These are phyloP conservation scores for Ostrea denselamellosa DNA, from an alignment of 1,140 invertebrate genomes.

Conservation along the genomic window DNA sequence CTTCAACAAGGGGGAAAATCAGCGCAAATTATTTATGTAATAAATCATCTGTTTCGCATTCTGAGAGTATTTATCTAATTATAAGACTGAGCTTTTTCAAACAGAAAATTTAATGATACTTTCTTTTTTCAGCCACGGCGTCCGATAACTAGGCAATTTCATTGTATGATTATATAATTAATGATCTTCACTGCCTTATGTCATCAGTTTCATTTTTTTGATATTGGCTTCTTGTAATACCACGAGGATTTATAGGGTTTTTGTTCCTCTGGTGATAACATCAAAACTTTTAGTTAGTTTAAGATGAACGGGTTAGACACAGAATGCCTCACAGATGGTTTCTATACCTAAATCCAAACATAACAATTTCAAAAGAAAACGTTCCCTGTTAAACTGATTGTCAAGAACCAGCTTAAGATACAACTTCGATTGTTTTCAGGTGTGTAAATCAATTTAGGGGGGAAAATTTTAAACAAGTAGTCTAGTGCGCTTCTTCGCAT, in stretches of 20 bases:
- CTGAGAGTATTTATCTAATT: slow-evolving; percentile 33
- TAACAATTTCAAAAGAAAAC: slow-evolving; percentile 33
- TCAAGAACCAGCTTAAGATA: neutral
- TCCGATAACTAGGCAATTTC: neutral
- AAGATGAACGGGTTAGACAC: neutral
- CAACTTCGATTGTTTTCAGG: neutral
- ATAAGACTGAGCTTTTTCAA: slow-evolving; percentile 8
- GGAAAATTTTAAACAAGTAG: neutral
- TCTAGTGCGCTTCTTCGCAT: neutral
- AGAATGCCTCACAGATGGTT: slow-evolving; percentile 7
- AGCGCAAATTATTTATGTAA: slow-evolving; percentile 8
- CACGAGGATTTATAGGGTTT: neutral
- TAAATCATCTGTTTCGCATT: slow-evolving; percentile 32
- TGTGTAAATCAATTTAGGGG: neutral
- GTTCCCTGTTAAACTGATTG: slow-evolving; percentile 2
- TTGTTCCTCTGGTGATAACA: slow-evolving; percentile 25
- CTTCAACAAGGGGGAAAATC: neutral
- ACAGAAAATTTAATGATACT: slow-evolving; percentile 28
- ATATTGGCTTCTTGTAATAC: neutral
- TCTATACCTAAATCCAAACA: slow-evolving; percentile 14
- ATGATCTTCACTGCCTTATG: neutral
- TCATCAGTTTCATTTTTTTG: neutral
- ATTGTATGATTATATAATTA: slow-evolving; percentile 6
- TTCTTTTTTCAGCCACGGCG: neutral
- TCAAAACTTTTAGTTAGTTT: neutral